Evolutionary conservation across 2,888 invertebrate genomes (phyloP), one percentile per base, ranked within the genome.

Genomic region (Altica lythri): DNA sequence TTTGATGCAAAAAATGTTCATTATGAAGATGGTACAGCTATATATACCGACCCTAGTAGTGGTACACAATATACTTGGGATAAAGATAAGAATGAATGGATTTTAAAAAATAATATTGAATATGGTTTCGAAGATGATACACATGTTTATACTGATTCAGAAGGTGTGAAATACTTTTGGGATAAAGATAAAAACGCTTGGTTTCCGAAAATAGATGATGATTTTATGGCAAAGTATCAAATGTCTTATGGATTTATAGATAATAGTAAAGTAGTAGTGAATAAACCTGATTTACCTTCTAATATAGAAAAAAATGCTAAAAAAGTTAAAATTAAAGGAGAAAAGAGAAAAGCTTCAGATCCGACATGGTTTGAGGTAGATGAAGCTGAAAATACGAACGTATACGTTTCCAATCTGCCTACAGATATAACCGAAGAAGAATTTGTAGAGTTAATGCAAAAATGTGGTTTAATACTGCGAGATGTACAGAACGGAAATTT

Each of bases 161-260:
- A 98, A 81, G 96, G 95, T 1, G 87, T 88, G 0, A 87, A 88
- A 57, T 95, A 86, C 75, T 90, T 96, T 71, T 98, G 95, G 94
- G 95, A 98, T 77, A 81, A 81, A 16, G 85, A 85, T 29, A 95
- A 91, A 74, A 89, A 85, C 69, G 96, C 95, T 2, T 99, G 97
- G 96, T 90, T 97, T 77, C 97, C 97, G 0, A 94, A 93, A 83
- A 85, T 98, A 57, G 94, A 96, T 79, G 95, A 95, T 68, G 94
- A 98, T 67, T 98, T 98, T 71, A 84, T 98, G 79, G 98, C 97
- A 0, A 83, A 83, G 22, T 99, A 99, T 79, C 96, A 98, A 78
- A 89, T 97, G 86, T 93, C 83, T 69, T 98, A 98, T 77, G 93
- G 93, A 2, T 92, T 92, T 74, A 80, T 85, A 37, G 86, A 90